Percentiles rank a stretch among this genome's conserved stretches.
Evolutionary conservation across 1,140 invertebrate genomes (phyloP).

Genomic region (Drosophila navojoa): DNA sequence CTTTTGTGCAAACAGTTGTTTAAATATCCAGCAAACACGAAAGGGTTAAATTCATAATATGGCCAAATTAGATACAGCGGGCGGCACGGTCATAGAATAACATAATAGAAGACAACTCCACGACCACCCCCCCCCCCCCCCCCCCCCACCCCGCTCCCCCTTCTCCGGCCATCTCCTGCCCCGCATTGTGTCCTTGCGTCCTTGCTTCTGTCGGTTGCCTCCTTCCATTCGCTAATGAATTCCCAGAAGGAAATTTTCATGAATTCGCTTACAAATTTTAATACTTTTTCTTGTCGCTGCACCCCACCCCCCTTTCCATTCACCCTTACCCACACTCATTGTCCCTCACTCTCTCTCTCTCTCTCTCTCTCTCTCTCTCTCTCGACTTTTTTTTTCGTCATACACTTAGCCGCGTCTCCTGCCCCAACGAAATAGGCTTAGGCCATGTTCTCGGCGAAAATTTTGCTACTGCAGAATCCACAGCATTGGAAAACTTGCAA

Average conservation of each 20-base stretch:
- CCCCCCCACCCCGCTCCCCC: background rate
- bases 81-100: constrained; percentile 64
- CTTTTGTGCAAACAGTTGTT: constrained; percentile 82
- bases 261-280: constrained; percentile 76
- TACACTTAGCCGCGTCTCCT: background rate
- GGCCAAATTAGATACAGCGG: constrained; percentile 76
- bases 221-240: constrained; percentile 63
- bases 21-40: constrained; percentile 80
- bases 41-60: constrained; percentile 83
- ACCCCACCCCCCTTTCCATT: background rate
- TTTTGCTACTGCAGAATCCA: no score
- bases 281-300: constrained; percentile 67
- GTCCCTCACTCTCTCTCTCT: background rate
- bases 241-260: constrained; percentile 73
- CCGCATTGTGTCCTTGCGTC: background rate
- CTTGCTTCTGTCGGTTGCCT: background rate
- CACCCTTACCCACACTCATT: background rate
- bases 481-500: no score
- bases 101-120: constrained; percentile 67
- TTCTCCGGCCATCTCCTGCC: background rate
- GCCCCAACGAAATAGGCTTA: no score
- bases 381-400: background rate
- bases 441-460: no score
- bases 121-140: constrained; percentile 17
- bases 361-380: background rate